phyloP scores from a whole-genome alignment of 2,888 invertebrate species.

The Philopedon plagiatum region DNA sequence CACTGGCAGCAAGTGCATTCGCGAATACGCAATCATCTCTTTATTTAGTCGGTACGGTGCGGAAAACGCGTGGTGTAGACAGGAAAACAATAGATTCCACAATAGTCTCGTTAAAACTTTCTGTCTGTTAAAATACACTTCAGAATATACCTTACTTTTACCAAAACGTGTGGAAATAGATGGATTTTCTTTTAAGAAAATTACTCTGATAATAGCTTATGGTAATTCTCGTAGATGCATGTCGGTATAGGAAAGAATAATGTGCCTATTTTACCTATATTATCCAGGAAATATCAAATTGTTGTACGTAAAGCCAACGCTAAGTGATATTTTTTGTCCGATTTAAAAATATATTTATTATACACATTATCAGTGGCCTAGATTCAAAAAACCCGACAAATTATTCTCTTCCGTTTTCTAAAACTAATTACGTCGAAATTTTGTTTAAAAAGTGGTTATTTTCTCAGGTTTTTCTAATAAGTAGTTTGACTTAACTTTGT shows the following conservation, averaged over 20 bases:
- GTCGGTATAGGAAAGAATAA: background rate
- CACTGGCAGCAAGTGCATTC: constrained; percentile 40
- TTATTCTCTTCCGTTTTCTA: too few species aligned
- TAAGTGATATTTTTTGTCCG: too few species aligned
- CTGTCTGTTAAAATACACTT: background rate
- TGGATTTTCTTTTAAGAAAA: background rate
- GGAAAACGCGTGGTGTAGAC: constrained; percentile 16
- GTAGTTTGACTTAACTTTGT: too few species aligned
- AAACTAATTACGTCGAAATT: too few species aligned
- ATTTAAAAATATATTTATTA: too few species aligned
- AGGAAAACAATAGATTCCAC: background rate
- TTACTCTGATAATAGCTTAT: background rate
- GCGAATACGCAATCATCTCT: constrained; percentile 29
- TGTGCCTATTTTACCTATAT: background rate
- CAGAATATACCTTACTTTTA: background rate
- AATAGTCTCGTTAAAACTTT: background rate
- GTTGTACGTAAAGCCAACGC: too few species aligned
- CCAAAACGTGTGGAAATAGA: background rate
- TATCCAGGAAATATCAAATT: too few species aligned
- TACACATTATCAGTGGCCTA: too few species aligned
- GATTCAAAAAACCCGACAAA: too few species aligned
- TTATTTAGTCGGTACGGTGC: constrained; percentile 13
- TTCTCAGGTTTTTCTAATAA: too few species aligned
- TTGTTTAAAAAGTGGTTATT: too few species aligned
- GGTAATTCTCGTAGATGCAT: background rate